Base-by-base conservation (phyloP, 2,113 vertebrate species). In the Dicerorhinus sumatrensis region DNA sequence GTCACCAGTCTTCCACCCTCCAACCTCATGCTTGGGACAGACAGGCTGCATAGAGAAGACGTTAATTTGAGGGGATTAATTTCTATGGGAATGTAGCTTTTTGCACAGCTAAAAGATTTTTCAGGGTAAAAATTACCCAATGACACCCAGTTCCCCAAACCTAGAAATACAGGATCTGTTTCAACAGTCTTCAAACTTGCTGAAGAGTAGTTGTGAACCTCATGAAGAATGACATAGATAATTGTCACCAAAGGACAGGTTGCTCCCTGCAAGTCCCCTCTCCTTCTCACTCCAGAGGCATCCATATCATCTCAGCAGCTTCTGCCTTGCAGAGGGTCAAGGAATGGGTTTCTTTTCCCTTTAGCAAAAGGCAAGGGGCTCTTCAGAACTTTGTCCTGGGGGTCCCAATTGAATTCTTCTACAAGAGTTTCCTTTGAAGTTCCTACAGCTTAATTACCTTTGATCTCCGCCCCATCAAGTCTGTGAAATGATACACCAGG, bases 71-170 rank as follows among this genome's bases (percentile, higher is more conserved):
- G 20, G 25, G 14, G 5, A 96, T 39, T 94, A 13, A 89, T 96
- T 95, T 80, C 33, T 65, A 48, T 54, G 51, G 69, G 25, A 95
- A 94, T 77, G 4, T 29, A 95, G 58, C 36, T 75, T 89, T 89
- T 56, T 70, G n/a, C 70, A 76, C 17, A 92, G n/a, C 65, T 88
- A 51, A 92, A 85, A 48, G 39, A 83, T 54, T 93, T 88, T 65
- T 73, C 42, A 9, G 46, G 58, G 12, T 73, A 42, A 92, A 97
- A 69, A 93, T 92, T 77, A 46, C 20, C 46, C 90, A 84, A 9
- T 82, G 65, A 77, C 21, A 85, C n/a, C 25, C 27, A 82, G 62
- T 97, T 97, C 48, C 72, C 85, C 91, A 86, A 94, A 94, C 20
- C 36, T 84, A 72, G 76, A 39, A 70, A 42, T 81, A 87, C 8